Percentiles rank a stretch among this genome's conserved stretches.
These are phyloP conservation scores for Dynastes maya DNA, from an alignment of 2,888 invertebrate species.

Conservation along the genomic window DNA sequence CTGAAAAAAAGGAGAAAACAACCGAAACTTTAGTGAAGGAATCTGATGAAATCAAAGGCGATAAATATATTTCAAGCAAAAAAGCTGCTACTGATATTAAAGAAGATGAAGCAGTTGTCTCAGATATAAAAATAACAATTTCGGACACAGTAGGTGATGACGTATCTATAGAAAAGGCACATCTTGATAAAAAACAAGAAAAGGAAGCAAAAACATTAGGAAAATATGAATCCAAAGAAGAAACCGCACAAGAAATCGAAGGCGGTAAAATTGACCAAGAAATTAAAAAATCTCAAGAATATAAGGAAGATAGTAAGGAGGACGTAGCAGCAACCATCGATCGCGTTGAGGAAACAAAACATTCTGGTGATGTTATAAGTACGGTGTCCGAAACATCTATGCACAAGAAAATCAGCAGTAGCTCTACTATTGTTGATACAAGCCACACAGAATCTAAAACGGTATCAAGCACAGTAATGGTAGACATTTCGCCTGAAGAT, in stretches of 20 bases:
- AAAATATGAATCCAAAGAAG: constrained; percentile 53
- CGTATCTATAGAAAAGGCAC: constrained; percentile 42
- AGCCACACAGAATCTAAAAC: constrained; percentile 59
- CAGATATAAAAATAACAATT: constrained; percentile 53
- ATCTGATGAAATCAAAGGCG: constrained; percentile 52
- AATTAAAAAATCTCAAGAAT: constrained; percentile 51
- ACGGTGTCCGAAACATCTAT: constrained; percentile 52
- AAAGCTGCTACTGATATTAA: constrained; percentile 46
- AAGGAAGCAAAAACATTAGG: constrained; percentile 55
- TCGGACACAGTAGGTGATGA: constrained; percentile 52
- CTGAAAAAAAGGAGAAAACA: constrained; percentile 54
- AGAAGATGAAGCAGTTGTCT: constrained; percentile 45
- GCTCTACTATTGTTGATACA: constrained; percentile 54
- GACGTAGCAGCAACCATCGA: constrained; percentile 58
- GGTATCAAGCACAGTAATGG: constrained; percentile 58
- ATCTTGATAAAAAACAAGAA: constrained; percentile 49
- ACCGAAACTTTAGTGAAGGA: constrained; percentile 51
- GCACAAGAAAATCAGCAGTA: constrained; percentile 53
- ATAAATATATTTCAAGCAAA: constrained; percentile 49
- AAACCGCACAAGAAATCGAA: constrained; percentile 54
- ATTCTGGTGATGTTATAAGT: constrained; percentile 59
- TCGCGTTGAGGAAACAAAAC: constrained; percentile 60
- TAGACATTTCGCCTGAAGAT: constrained; percentile 57
- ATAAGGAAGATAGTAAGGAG: constrained; percentile 58
- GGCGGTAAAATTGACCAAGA: constrained; percentile 49